These are phyloP conservation scores for Hyles euphorbiae DNA, from an alignment of 1,140 invertebrate genomes.

Conservation along the genomic window DNA sequence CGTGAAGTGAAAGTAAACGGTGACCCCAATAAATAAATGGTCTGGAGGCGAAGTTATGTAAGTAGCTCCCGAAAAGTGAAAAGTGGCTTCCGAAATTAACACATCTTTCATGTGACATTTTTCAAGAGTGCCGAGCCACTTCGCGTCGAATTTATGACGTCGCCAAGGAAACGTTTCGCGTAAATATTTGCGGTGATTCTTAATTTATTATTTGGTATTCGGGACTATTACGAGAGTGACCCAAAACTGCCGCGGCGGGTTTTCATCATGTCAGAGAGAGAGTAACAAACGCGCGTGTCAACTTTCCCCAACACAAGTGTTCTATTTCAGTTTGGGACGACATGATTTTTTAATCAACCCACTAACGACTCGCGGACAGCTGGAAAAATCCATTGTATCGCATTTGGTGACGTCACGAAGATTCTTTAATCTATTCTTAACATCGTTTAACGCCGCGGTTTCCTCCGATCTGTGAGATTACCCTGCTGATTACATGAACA, in stretches of 20 bases:
- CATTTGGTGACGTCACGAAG: constrained; percentile 18
- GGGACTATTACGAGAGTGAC: constrained; percentile 50
- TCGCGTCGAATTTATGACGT: constrained; percentile 38
- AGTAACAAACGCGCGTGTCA: constrained; percentile 46
- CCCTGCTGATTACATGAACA: too few relatives aligned
- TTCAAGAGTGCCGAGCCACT: constrained; percentile 30
- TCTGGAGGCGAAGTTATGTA: not conserved
- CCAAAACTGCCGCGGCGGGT: constrained; percentile 57
- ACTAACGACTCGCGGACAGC: constrained; percentile 20
- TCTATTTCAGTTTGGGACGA: constrained; percentile 45
- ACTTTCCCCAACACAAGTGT: constrained; percentile 42
- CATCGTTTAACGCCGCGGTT: not conserved
- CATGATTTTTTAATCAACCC: constrained; percentile 40
- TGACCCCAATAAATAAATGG: not conserved
- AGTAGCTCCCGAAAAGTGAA: not conserved
- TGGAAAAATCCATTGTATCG: constrained; percentile 30
- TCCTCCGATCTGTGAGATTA: not conserved
- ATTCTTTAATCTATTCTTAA: constrained; percentile 3
- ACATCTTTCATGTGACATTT: constrained; percentile 23
- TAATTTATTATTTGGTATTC: constrained; percentile 46
- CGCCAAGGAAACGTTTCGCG: constrained; percentile 36
- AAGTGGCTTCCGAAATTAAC: constrained; percentile 14
- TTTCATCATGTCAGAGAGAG: constrained; percentile 43
- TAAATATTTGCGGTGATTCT: constrained; percentile 40
- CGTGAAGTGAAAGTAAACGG: not conserved